Base-by-base conservation (phyloP, 2,888 invertebrate genomes). In the Chloroclysta siterata region DNA sequence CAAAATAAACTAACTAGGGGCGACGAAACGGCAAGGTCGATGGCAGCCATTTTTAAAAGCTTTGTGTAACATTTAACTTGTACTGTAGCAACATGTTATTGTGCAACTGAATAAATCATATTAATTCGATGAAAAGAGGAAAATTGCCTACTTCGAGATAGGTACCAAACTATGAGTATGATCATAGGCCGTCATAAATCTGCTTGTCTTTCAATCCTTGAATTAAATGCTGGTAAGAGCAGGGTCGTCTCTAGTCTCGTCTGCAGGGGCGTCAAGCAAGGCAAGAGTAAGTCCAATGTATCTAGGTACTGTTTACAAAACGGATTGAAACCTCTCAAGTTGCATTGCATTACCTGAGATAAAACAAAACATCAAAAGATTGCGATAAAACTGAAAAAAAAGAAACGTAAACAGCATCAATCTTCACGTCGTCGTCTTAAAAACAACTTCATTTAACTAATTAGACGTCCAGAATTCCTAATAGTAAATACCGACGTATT, bases 1-100 rank as follows among this genome's bases (percentile, higher is more conserved):
- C 78, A 80, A 81, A 81, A 81, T 79, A 77, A 80, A 77, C 73
- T 59, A 63, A 73, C 56, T 66, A 70, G 66, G 68, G 68, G 71
- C 72, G 60, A 68, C 66, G 68, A 59, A 71, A 70, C 67, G 63
- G 72, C 77, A 81, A 81, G 80, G 82, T 80, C 79, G 74, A 72
- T 70, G 72, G 72, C 74, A 71, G 66, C 53, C 69, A 65, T 60
- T 71, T 44, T 42, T 46, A 17, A 3, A 46, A 46, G 46, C 46
- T 46, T 46, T 46, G 46, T 46, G 15, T 75, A 69, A 72, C 66
- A 33, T 72, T 70, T 61, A 60, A 52, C 33, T 44, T 15, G 44
- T 14, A 44, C 5, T 15, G 8, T 15, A 14, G 6, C 15, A 14
- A 44, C 13, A 10, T 44, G 13, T 44, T 44, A 15, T 44, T 44